Evolutionary conservation across 1,140 invertebrate genomes (phyloP), one percentile per base, ranked within the genome.

Genomic region (Orius insidiosus): DNA sequence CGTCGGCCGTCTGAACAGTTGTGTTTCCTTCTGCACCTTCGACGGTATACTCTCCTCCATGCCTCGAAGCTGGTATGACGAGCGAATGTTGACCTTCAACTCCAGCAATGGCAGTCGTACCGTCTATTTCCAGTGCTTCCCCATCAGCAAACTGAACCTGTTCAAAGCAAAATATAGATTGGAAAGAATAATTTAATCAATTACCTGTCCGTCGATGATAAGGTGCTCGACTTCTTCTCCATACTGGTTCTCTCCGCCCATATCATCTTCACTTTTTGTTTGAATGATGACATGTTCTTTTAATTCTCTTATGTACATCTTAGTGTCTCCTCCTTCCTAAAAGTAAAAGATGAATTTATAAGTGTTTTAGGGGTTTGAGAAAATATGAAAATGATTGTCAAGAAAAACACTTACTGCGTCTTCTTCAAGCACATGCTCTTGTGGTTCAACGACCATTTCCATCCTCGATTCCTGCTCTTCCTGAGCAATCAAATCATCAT

Each of bases 211-310:
- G 55, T 72, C 65, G 19, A 71, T 69, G 11, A 71, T 67, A 5
- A 72, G 62, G 56, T 69, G 66, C 49, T 68, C 62, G 5, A 66
- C 65, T 54, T 61, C 63, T 39, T 64, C 61, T 13, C 57, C 55
- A 30, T 63, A 63, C 7, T 62, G 52, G 5, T 58, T 47, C 15
- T 64, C 60, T 47, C 62, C 64, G 14, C 61, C 54, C 52, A 53
- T 59, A 56, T 41, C 58, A 11, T 49, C 52, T 43, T 37, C 57
- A 57, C 46, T 50, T 6, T 54, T 59, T 39, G 62, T 56, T 47
- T 68, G 66, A 49, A 71, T 68, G 15, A 71, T 63, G n/a, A 71
- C 66, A 49, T 69, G 67, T 46, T 68, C 63, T 51, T 71, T 70
- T 4, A 71, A 50, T 52, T 70, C 70, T 0, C 67, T 62, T 10